Evolutionary conservation across 1,140 invertebrate species (phyloP), one percentile per base, ranked within the genome.

Genomic region (Drosophila melanica): DNA sequence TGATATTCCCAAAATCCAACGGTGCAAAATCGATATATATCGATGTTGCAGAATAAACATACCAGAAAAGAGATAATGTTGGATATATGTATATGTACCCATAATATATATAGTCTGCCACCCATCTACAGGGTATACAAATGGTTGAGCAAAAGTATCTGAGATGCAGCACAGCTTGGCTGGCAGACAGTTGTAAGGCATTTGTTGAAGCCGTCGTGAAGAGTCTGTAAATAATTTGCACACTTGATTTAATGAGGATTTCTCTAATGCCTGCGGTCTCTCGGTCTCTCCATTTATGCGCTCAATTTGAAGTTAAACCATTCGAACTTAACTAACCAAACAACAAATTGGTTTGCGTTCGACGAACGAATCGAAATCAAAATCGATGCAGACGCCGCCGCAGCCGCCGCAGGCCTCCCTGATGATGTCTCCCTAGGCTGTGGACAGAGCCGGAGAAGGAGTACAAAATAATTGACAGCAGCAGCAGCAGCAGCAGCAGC

Each of bases 401-500:
- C 39, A 10, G 23, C 44, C 10, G 23, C 1, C n/a, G 30, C 48
- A 42, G 27, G 10, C 20, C 18, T 27, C n/a, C n/a, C n/a, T n/a
- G n/a, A n/a, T 33, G 30, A 7, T 33, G 6, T 8, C 30, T 33
- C 33, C 33, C 33, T 9, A 20, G 20, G 33, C 53, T 50, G 66
- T 67, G 70, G 64, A 51, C 76, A 47, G 47, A 35, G 54, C 33
- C 11, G 14, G 45, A 27, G 27, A 12, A 42, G 39, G 37, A 79
- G 51, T 79, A 58, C 77, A 73, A 89, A 84, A 89, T 89, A 89
- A 89, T 89, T 89, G 84, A 89, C 84, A 89, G 63, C 58, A 58
- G 60, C 33, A 41, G 59, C 57, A 58, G 60, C 84, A 89, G 63
- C 58, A 58, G 60, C 33, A 41, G 59, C 57, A 58, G 60, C 33